phyloP scores from a whole-genome alignment of 2,113 vertebrate genomes.

The Plecotus auritus region DNA sequence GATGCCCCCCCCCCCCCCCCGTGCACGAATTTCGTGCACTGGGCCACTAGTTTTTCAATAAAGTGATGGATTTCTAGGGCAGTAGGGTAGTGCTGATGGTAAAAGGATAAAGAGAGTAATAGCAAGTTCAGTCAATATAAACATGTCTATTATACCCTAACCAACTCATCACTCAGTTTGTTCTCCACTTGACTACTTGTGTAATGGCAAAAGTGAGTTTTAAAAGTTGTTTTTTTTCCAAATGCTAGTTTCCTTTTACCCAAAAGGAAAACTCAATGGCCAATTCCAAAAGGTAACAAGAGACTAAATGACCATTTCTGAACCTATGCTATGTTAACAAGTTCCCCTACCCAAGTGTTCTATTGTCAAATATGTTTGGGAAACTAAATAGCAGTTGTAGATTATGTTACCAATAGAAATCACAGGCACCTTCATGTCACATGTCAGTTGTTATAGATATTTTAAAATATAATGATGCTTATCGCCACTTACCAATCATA shows the following conservation, averaged over 20 bases:
- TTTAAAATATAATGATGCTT: not conserved
- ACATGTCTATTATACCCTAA: not conserved
- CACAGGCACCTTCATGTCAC: not conserved
- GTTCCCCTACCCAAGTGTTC: not conserved
- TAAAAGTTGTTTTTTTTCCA: conserved; percentile 2
- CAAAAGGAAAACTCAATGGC: not conserved
- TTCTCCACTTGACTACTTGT: not conserved
- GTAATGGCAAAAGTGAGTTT: conserved; percentile 28
- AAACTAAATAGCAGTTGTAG: not conserved
- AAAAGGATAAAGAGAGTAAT: not conserved
- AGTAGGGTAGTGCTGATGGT: not conserved
- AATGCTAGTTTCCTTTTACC: not conserved
- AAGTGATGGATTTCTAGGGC: not conserved
- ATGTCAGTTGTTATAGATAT: not conserved
- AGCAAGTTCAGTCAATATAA: not conserved
- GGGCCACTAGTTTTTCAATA: not conserved
- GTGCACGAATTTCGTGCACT: too few relatives aligned
- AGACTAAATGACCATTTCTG: conserved; percentile 20
- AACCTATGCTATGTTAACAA: conserved; percentile 18
- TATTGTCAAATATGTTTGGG: not conserved
- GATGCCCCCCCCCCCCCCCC: too few relatives aligned
- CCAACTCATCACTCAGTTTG: not conserved
- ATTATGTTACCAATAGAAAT: not conserved
- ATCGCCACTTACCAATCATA: not conserved
- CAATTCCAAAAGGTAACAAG: not conserved